Conservation (phyloP, 2,888 invertebrate species). For the Leptopilina myrica region DNA sequence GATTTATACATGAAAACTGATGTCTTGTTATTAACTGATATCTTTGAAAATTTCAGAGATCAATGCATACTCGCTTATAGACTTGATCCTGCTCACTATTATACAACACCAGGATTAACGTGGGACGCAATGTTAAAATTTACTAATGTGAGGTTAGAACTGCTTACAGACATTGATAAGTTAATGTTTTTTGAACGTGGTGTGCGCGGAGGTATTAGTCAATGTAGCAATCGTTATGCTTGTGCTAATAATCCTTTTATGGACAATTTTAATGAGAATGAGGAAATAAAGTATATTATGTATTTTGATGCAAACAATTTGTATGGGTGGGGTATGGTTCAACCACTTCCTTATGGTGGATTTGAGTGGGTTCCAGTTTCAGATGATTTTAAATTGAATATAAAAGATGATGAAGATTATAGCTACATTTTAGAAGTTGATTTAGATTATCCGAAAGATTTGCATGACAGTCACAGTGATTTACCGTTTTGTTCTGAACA, state of each 20-base stretch:
- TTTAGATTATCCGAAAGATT: slow-evolving; percentile 5
- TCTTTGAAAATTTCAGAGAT: slow-evolving; percentile 13
- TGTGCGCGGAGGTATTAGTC: too few species aligned
- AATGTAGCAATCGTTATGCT: slow-evolving; percentile 48
- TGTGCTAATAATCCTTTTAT: slow-evolving; percentile 57
- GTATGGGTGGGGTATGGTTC: slow-evolving; percentile 63
- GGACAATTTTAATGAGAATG: background rate
- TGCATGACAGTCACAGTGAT: slow-evolving; percentile 25
- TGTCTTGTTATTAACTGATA: too few species aligned
- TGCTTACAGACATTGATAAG: too few species aligned
- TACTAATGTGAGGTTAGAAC: slow-evolving; percentile 36
- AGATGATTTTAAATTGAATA: background rate
- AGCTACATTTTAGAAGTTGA: background rate
- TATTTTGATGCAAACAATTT: too few species aligned
- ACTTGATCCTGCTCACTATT: background rate
- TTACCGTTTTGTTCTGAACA: slow-evolving; percentile 15
- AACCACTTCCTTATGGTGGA: slow-evolving; percentile 61
- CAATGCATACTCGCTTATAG: slow-evolving; percentile 42
- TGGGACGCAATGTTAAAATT: background rate
- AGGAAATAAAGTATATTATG: too few species aligned
- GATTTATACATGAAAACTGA: background rate
- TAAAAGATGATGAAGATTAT: background rate
- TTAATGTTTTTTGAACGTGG: too few species aligned
- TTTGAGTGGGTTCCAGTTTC: slow-evolving; percentile 62
- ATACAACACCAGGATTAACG: too few species aligned